phyloP scores from a whole-genome alignment of 1,140 invertebrate species.

The Ceratosolen fusciceps region DNA sequence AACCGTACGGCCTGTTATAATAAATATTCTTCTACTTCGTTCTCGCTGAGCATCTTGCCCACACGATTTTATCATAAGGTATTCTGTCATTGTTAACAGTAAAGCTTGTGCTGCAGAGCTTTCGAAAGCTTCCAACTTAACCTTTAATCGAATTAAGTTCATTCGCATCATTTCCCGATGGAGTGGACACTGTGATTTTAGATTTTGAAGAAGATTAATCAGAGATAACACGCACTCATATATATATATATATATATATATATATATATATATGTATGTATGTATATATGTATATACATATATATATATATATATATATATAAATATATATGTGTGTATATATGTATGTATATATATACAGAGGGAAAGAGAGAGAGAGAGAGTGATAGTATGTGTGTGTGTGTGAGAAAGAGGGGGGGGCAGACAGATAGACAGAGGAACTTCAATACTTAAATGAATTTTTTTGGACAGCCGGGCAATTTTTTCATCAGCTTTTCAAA shows the following conservation, averaged over 20 bases:
- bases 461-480: constrained; percentile 15
- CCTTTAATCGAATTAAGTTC: constrained; percentile 16
- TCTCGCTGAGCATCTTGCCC: not conserved
- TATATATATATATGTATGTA: too few relatives aligned
- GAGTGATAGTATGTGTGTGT: too few relatives aligned
- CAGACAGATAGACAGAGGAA: not conserved
- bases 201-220: constrained; percentile 22
- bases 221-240: too few relatives aligned
- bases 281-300: too few relatives aligned
- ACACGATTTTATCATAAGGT: constrained; percentile 6
- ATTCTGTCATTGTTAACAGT: not conserved
- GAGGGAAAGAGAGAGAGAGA: too few relatives aligned
- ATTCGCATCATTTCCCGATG: not conserved
- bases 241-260: too few relatives aligned
- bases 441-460: not conserved
- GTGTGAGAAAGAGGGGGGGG: too few relatives aligned
- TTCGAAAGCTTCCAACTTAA: not conserved
- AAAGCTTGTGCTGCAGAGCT: not conserved
- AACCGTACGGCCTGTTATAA: not conserved
- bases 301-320: too few relatives aligned
- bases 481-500: constrained; percentile 23
- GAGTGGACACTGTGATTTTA: constrained; percentile 17
- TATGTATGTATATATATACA: too few relatives aligned
- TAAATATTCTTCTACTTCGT: constrained; percentile 25
- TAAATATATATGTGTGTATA: too few relatives aligned